A percentile compares a stretch with the other conserved stretches of the same genome.
phyloP scores from a whole-genome alignment of 2,888 invertebrate genomes.

The Gymnoscelis rufifasciata region DNA sequence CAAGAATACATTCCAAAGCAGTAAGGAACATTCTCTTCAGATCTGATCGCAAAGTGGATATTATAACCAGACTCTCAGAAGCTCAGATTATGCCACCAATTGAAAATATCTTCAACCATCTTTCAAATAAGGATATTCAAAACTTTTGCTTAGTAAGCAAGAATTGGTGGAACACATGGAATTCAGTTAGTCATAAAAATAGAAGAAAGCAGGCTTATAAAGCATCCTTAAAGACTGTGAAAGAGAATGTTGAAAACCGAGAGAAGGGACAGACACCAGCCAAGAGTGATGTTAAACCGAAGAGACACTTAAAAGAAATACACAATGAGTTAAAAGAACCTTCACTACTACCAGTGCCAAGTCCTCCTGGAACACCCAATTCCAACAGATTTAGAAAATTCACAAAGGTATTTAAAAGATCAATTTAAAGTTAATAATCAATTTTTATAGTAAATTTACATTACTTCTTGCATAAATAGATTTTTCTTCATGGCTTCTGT shows the following conservation, averaged over 20 bases:
- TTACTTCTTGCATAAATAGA: too few relatives aligned
- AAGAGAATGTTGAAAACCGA: slow-evolving; percentile 61
- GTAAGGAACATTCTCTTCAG: slow-evolving; percentile 44
- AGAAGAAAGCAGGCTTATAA: slow-evolving; percentile 47
- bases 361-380: slow-evolving; percentile 62
- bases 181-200: slow-evolving; percentile 45
- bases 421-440: too few relatives aligned
- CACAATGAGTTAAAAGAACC: slow-evolving; percentile 49
- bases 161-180: slow-evolving; percentile 58
- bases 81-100: slow-evolving; percentile 49
- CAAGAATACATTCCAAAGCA: slow-evolving; percentile 35
- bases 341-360: slow-evolving; percentile 32
- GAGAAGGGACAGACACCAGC: slow-evolving; percentile 37
- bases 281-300: slow-evolving; percentile 30
- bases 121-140: slow-evolving; percentile 60
- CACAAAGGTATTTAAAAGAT: slow-evolving; percentile 46
- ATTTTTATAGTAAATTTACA: too few relatives aligned
- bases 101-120: slow-evolving; percentile 54
- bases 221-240: slow-evolving; percentile 47
- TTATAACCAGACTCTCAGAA: slow-evolving; percentile 53
- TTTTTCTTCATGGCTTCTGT: not conserved
- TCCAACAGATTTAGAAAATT: slow-evolving; percentile 63
- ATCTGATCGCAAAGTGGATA: slow-evolving; percentile 64
- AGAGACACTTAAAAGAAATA: slow-evolving; percentile 52
- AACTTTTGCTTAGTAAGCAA: slow-evolving; percentile 62